These are phyloP conservation scores for Danaus melanippus DNA, from an alignment of 1,140 invertebrate species.

Conservation along the genomic window DNA sequence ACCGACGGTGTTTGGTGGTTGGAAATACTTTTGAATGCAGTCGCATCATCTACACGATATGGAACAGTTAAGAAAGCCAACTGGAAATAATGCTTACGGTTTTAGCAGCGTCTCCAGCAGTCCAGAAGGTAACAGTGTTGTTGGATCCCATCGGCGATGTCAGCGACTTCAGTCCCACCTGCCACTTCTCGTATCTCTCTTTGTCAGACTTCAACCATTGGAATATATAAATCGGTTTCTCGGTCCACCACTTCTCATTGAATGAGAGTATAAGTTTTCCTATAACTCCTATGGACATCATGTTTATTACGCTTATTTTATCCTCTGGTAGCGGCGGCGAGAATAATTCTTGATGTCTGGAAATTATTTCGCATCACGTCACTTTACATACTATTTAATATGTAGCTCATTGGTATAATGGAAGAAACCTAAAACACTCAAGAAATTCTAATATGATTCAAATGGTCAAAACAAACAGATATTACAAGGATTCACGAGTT, in stretches of 20 bases:
- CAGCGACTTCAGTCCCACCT: conserved; percentile 18
- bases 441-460: too few relatives aligned
- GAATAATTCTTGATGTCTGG: conserved; percentile 38
- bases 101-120: conserved; percentile 34
- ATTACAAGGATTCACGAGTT: neutral
- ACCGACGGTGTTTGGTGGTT: neutral
- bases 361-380: conserved; percentile 10
- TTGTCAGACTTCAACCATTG: conserved; percentile 33
- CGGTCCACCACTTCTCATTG: conserved; percentile 22
- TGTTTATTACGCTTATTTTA: conserved; percentile 39
- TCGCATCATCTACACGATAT: too few relatives aligned
- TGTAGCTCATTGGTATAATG: too few relatives aligned
- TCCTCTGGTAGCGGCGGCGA: conserved; percentile 29
- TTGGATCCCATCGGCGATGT: conserved; percentile 23
- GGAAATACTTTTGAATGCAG: neutral
- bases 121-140: conserved; percentile 36
- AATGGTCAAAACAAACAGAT: conserved; percentile 26
- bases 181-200: conserved; percentile 23
- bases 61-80: too few relatives aligned
- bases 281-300: conserved; percentile 38
- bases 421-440: too few relatives aligned
- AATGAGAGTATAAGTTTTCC: conserved; percentile 44
- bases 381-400: too few relatives aligned
- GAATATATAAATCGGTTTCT: conserved; percentile 21
- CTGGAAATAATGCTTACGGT: conserved; percentile 24